phyloP scores from a whole-genome alignment of 2,113 vertebrate genomes.

The Ascaphus truei region DNA sequence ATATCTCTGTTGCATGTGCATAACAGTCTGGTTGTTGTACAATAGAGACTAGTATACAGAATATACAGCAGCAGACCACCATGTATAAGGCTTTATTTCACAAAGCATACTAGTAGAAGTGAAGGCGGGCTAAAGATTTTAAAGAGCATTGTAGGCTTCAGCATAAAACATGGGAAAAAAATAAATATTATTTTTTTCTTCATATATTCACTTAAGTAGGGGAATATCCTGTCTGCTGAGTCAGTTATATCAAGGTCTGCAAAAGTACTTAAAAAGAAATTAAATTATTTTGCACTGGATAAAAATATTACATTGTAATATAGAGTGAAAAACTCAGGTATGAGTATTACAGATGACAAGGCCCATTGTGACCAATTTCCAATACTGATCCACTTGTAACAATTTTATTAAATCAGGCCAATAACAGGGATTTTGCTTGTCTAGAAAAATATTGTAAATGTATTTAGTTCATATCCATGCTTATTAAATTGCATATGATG shows the following conservation, averaged over 20 bases:
- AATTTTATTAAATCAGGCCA: conserved; percentile 24
- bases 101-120: no score
- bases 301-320: conserved; percentile 32
- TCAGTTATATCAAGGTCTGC: conserved; percentile 11
- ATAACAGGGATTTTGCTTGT: conserved; percentile 25
- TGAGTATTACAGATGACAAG: conserved; percentile 29
- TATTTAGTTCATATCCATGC: not conserved
- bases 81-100: no score
- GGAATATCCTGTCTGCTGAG: conserved; percentile 31
- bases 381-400: conserved; percentile 19
- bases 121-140: no score
- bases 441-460: conserved; percentile 22
- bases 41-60: no score
- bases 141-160: not conserved
- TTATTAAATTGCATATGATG: conserved; percentile 28
- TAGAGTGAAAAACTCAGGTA: conserved; percentile 26
- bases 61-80: no score
- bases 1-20: no score
- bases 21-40: no score
- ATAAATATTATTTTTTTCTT: not conserved
- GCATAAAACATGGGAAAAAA: not conserved
- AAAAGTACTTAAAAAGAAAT: conserved; percentile 23
- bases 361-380: conserved; percentile 17
- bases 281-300: conserved; percentile 23
- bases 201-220: conserved; percentile 8